Base-by-base conservation (phyloP, 2,888 invertebrate genomes). In the Chymomyza procnemis region DNA sequence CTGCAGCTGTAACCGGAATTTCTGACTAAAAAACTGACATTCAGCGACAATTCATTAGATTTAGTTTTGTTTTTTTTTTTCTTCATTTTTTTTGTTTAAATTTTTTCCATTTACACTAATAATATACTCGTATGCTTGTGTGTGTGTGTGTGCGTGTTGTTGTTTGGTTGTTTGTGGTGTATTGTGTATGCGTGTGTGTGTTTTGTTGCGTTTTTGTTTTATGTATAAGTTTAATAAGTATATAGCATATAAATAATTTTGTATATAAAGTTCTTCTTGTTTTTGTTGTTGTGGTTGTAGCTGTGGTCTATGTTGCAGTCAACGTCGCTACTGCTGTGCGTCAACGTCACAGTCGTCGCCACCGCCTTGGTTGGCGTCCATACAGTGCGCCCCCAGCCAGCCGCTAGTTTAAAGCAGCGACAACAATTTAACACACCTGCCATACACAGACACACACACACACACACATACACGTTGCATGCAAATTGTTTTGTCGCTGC, bases 201-300 rank as follows among this genome's bases (percentile, higher is more conserved):
- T 79, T 64, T 84, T 64, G 82, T 69, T 83, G 69, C 76, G 73
- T 81, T 76, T 78, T 74, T 72, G 72, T 76, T 74, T 79, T 68
- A 79, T 76, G 83, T 85, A 79, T 86, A 80, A 80, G 85, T 80
- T 82, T 80, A 79, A 80, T 84, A 85, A 83, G 80, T 82, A 78
- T 78, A 80, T 80, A 80, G 80, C 84, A 80, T 80, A 80, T 80
- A 80, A 80, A 80, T 80, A 80, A 80, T 80, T 69, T 85, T 80
- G 80, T 80, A 80, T 80, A 80, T 85, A 80, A 80, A 80, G 80
- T 80, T 80, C 80, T 83, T 78, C 67, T 78, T 83, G 76, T 80
- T 50, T 3, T 47, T 47, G 14, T 47, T 16, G n/a, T n/a, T n/a
- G n/a, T n/a, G n/a, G 26, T 47, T 16, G 16, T 47, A 78, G 65